Percentiles rank a stretch among this genome's conserved stretches.
Evolutionary conservation across 2,113 vertebrate species (phyloP).

Genomic region (Otis tarda): DNA sequence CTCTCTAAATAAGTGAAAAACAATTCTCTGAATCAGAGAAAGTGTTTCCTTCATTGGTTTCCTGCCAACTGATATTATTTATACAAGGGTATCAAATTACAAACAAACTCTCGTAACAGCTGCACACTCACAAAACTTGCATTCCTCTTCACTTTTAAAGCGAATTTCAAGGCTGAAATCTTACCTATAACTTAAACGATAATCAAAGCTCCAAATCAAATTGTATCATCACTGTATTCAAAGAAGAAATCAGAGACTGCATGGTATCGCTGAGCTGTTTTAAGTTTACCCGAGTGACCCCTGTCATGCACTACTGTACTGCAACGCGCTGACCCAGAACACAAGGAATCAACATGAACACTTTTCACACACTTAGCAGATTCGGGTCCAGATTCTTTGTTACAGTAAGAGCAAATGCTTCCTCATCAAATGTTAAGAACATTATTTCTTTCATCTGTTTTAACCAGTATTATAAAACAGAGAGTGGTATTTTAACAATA

Average conservation of each 20-base stretch:
- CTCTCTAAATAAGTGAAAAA: background rate
- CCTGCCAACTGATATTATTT: background rate
- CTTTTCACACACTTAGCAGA: background rate
- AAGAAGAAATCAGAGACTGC: background rate
- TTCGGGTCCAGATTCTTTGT: background rate
- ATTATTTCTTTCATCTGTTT: background rate
- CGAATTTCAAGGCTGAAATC: background rate
- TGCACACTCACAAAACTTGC: background rate
- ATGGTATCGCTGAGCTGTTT: background rate
- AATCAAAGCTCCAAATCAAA: background rate
- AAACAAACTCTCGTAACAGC: background rate
- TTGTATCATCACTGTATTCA: accelerated
- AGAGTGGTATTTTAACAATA: background rate
- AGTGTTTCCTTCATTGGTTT: background rate
- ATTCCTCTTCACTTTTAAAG: background rate
- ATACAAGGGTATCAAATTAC: background rate
- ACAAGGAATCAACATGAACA: background rate
- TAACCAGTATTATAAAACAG: background rate
- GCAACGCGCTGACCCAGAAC: background rate
- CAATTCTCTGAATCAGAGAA: background rate
- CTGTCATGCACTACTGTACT: background rate
- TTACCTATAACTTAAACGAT: background rate
- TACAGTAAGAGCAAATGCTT: background rate
- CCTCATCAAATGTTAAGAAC: background rate
- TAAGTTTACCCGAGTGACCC: background rate